Conservation (phyloP, 2,113 vertebrate genomes). For the Clarias gariepinus region DNA sequence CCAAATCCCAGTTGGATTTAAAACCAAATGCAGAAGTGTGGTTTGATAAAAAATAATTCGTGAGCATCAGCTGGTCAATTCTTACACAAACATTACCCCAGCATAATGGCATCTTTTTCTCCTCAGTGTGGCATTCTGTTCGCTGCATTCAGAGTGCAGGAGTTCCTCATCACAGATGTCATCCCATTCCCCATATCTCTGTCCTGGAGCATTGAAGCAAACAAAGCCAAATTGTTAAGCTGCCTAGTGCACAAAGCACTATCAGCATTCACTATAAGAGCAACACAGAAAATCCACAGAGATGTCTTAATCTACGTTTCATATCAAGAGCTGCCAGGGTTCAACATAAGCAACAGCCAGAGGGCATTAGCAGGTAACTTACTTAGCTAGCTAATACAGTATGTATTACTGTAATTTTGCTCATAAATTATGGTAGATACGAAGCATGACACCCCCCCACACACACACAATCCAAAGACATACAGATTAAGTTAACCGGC, state of each 20-base stretch:
- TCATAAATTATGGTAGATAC: too few relatives aligned
- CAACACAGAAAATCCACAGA: background rate
- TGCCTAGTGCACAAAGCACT: too few relatives aligned
- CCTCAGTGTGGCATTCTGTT: constrained; percentile 80
- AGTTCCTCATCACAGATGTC: constrained; percentile 80
- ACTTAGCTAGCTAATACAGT: too few relatives aligned
- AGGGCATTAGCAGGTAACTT: too few relatives aligned
- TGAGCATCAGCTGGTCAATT: background rate
- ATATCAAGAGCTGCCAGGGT: background rate
- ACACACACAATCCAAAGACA: too few relatives aligned
- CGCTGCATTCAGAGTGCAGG: constrained; percentile 80
- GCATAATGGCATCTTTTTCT: background rate
- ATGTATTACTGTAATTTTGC: too few relatives aligned
- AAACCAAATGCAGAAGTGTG: background rate
- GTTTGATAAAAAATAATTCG: background rate
- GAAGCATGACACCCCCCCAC: too few relatives aligned
- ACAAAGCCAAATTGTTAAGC: constrained; percentile 77
- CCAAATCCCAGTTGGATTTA: background rate
- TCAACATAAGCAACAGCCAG: too few relatives aligned
- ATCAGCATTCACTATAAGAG: background rate
- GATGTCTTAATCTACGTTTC: background rate
- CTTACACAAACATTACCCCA: background rate
- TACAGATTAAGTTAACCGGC: too few relatives aligned
- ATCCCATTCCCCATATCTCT: constrained; percentile 78
- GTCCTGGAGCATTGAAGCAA: constrained; percentile 76